Evolutionary conservation across 2,113 vertebrate species (phyloP).

Genomic region (Columba janthina): DNA sequence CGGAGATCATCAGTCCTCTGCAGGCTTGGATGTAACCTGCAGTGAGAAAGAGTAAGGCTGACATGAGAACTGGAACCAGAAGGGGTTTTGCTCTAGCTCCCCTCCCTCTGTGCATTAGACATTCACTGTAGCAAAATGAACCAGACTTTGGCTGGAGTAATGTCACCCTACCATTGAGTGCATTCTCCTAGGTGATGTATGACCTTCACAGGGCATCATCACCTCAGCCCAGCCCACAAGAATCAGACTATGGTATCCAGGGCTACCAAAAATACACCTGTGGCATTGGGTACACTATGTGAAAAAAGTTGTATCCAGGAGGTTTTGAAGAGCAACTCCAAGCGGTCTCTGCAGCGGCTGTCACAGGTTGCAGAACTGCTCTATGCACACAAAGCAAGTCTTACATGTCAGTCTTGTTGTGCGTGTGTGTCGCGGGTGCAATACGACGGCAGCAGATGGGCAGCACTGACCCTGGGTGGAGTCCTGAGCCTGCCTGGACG

Average conservation of each 20-base stretch:
- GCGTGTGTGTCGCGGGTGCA: rapidly evolving
- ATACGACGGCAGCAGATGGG: rapidly evolving
- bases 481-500: background rate
- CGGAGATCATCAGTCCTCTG: slow-evolving; percentile 87
- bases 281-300: background rate
- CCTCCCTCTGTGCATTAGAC: background rate
- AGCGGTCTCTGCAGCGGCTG: rapidly evolving
- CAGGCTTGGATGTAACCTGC: slow-evolving; percentile 90
- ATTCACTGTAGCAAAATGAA: background rate
- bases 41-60: slow-evolving; percentile 23
- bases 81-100: background rate
- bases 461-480: background rate
- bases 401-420: rapidly evolving
- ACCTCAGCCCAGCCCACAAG: background rate
- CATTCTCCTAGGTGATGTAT: background rate
- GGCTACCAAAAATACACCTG: background rate
- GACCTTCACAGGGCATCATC: background rate
- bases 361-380: background rate
- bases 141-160: background rate
- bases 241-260: background rate
- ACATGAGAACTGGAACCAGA: background rate
- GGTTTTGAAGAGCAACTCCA: background rate
- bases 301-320: background rate
- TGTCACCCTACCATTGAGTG: background rate
- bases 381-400: background rate